phyloP scores from a whole-genome alignment of 2,113 vertebrate genomes.

The Herpetotheres cachinnans region DNA sequence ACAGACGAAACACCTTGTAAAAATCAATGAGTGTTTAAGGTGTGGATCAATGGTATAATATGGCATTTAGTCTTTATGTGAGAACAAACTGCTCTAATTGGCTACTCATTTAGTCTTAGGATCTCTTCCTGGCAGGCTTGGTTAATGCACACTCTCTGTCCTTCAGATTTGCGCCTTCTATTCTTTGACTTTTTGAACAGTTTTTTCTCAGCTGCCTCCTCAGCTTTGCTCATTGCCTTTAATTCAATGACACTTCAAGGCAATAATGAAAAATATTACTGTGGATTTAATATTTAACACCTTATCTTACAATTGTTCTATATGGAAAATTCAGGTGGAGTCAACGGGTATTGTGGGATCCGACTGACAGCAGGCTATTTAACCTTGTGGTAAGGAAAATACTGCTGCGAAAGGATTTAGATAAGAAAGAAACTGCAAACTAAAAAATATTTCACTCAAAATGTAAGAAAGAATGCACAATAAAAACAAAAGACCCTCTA shows the following conservation, averaged over 20 bases:
- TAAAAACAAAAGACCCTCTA: background rate
- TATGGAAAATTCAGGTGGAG: background rate
- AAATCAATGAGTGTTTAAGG: slow-evolving; percentile 40
- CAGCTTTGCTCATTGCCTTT: background rate
- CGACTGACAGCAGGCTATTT: background rate
- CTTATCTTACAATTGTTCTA: background rate
- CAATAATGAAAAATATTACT: background rate
- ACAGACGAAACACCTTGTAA: background rate
- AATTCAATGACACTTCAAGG: background rate
- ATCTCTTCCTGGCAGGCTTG: background rate
- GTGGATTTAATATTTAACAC: background rate
- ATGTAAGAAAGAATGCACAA: background rate
- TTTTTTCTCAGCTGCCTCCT: background rate
- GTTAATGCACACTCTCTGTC: background rate
- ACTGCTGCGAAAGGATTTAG: background rate
- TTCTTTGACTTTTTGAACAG: background rate
- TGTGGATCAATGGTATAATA: slow-evolving; percentile 5
- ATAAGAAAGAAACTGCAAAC: background rate
- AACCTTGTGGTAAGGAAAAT: background rate
- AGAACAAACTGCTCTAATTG: slow-evolving; percentile 24
- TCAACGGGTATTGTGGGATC: background rate
- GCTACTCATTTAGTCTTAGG: background rate
- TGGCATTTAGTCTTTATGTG: background rate
- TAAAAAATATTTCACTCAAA: background rate
- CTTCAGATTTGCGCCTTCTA: background rate